Percentiles rank a stretch among this genome's conserved stretches.
phyloP scores from a whole-genome alignment of 2,113 vertebrate species.

The Gadus macrocephalus region DNA sequence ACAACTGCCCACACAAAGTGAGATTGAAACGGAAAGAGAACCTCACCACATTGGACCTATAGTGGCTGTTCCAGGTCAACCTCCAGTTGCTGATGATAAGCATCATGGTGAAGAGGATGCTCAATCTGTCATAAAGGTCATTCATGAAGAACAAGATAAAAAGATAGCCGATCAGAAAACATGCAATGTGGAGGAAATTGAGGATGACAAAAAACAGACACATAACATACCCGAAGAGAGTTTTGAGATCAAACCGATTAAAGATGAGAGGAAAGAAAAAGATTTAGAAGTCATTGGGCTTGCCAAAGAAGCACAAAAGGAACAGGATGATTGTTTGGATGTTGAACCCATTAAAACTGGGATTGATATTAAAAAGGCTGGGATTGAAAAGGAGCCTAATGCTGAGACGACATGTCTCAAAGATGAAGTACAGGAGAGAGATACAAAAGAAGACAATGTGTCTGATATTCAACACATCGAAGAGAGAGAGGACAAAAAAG shows the following conservation, averaged over 20 bases:
- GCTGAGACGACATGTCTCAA: not conserved
- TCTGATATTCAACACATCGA: not conserved
- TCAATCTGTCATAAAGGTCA: conserved; percentile 47
- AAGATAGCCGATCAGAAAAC: conserved; percentile 51
- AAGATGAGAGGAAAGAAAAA: conserved; percentile 29
- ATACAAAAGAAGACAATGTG: not conserved
- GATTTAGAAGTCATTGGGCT: conserved; percentile 2
- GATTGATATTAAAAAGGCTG: not conserved
- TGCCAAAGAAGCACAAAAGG: conserved; percentile 30
- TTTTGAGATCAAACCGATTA: conserved; percentile 1
- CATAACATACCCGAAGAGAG: conserved; percentile 40
- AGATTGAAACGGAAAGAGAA: conserved; percentile 39
- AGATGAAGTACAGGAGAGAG: not conserved
- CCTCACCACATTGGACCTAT: no score
- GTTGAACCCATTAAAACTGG: not conserved
- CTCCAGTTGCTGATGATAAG: not conserved
- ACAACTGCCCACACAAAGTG: conserved; percentile 56
- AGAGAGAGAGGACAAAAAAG: not conserved
- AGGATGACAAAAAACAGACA: conserved; percentile 40
- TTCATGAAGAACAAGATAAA: conserved; percentile 36
- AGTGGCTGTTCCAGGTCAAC: no score
- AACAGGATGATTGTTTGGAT: not conserved
- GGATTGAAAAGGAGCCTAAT: not conserved
- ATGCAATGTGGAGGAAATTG: conserved; percentile 23
- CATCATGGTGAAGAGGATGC: not conserved